Evolutionary conservation across 2,888 invertebrate species (phyloP), one percentile per base, ranked within the genome.

Genomic region (Tiphia femorata): DNA sequence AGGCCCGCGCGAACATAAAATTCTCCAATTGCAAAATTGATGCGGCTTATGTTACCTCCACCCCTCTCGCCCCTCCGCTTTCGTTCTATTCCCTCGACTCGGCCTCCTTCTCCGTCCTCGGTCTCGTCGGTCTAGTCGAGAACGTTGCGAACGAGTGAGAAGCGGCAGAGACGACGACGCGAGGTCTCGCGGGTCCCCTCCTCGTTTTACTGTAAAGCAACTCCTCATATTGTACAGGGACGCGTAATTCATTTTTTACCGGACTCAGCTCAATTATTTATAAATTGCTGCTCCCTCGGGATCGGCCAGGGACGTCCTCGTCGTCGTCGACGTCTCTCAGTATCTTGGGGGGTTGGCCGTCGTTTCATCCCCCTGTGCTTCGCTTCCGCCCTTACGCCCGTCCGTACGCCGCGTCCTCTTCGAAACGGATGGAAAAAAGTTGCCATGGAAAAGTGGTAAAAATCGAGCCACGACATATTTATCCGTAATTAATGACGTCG

Each of bases 1-100:
- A 68, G 65, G 70, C 73, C n/a, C 69, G 77, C 70, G 76, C 71
- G 81, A 70, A 80, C 82, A 79, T 83, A 81, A 83, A 83, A 83
- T 83, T 81, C 83, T 83, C 83, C 80, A 77, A 79, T 83, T 83
- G 83, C 83, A 83, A 83, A 83, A 83, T 83, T 83, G 81, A 83
- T 83, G 83, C 76, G 80, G 77, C 75, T 78, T 79, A 74, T 78
- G 76, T 78, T 76, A 75, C 78, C 62, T 61, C 64, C 62, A 58
- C 62, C 59, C 61, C 60, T 62, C 33, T 55, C 49, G 33, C 16
- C 46, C 54, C 51, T 23, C 23, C 38, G n/a, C n/a, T n/a, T 8
- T 21, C 43, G 20, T 44, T 25, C 30, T 40, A n/a, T n/a, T 37
- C 41, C 43, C 8, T 38, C 25, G 23, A 27, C n/a, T n/a, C n/a